These are phyloP conservation scores for Cactoblastis cactorum DNA, from an alignment of 2,888 invertebrate genomes.

Conservation along the genomic window DNA sequence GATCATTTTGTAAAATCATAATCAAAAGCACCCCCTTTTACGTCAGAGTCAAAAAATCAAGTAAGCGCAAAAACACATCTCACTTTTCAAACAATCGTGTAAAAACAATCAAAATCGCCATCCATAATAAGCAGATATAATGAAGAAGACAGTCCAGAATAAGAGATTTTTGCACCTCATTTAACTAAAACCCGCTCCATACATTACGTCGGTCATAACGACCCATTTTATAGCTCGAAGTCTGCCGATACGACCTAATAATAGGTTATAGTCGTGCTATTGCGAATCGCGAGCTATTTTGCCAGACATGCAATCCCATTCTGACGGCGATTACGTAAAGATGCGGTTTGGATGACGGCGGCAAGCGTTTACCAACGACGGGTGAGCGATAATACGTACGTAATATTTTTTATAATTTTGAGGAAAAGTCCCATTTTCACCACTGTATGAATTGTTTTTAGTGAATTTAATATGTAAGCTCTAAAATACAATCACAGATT, in stretches of 20 bases:
- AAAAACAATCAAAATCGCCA: too few species aligned
- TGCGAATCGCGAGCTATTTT: slow-evolving; percentile 24
- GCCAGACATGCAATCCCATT: slow-evolving; percentile 27
- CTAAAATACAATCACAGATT: too few species aligned
- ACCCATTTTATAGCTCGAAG: slow-evolving; percentile 16
- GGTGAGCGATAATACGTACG: too few species aligned
- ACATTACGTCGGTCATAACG: neutral
- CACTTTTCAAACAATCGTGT: too few species aligned
- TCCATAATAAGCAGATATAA: neutral
- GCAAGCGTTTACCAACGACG: neutral
- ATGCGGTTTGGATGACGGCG: slow-evolving; percentile 16
- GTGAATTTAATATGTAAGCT: too few species aligned
- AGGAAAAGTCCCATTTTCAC: too few species aligned
- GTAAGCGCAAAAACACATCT: too few species aligned
- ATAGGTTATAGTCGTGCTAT: slow-evolving; percentile 23
- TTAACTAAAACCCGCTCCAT: slow-evolving; percentile 7
- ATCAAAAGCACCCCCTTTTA: too few species aligned
- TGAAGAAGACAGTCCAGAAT: neutral
- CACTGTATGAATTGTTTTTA: too few species aligned
- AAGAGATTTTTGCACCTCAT: slow-evolving; percentile 3
- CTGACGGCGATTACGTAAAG: slow-evolving; percentile 24
- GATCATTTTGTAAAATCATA: too few species aligned
- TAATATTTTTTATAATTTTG: too few species aligned
- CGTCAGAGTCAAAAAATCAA: too few species aligned
- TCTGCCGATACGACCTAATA: slow-evolving; percentile 25